Evolutionary conservation across 2,797 vertebrate species (phyloP), one percentile per base, ranked within the genome.

Genomic region (Enteromius treurensis): DNA sequence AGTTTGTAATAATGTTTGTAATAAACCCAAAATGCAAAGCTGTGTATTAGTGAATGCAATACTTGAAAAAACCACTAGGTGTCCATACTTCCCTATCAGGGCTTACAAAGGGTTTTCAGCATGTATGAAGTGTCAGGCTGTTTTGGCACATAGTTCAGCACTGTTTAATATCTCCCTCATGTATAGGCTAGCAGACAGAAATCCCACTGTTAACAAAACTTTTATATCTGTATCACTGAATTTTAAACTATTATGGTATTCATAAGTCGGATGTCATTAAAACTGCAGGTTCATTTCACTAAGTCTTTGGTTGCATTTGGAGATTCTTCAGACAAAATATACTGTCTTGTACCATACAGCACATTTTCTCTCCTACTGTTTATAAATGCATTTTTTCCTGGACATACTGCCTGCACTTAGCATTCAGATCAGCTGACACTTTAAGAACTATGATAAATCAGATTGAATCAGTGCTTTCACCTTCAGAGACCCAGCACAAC

Each of bases 151-250:
- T 51, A 37, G 15, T 77, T 77, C 23, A 26, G 60, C 9, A 77
- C 23, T 47, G 10, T 60, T 32, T 58, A 58, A 62, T 29, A 73
- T 23, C 10, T 60, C 40, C n/a, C 79, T 60, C 1, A 32, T 7
- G n/a, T 47, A 62, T 49, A 49, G 47, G 4, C 13, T 17, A 70
- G 15, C 8, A 79, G 23, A 70, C 5, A 21, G 58, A 68, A 58
- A 80, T 32, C 79, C 23, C 7, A 29, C 51, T 80, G 49, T 58
- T 58, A 47, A 23, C 67, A 29, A 45, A 60, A 60, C 6, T 5
- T 60, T 45, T 62, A 60, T 71, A 53, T 60, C 5, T 23, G 34
- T 69, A 58, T 80, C n/a, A 80, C 37, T 80, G 34, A 69, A 58
- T 80, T 42, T 3, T 58, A 70, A 69, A 58, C 21, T 58, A 47